These are phyloP conservation scores for Apodemus sylvaticus DNA, from an alignment of 2,113 vertebrate species.

Conservation along the genomic window DNA sequence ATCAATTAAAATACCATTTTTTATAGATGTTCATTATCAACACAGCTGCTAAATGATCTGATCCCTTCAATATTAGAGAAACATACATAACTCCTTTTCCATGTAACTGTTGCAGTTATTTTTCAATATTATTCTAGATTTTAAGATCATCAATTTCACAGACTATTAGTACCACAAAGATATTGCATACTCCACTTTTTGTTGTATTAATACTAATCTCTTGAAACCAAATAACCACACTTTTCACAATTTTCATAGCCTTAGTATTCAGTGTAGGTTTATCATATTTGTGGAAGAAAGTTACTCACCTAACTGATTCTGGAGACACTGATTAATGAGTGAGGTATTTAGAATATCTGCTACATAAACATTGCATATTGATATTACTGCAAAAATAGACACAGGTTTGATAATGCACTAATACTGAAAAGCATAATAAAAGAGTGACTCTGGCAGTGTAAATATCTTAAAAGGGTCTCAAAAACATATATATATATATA, in stretches of 20 bases:
- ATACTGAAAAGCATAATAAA: neutral
- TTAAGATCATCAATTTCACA: neutral
- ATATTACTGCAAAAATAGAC: neutral
- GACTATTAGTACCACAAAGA: neutral
- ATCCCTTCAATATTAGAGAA: neutral
- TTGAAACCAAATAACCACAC: neutral
- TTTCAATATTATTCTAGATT: neutral
- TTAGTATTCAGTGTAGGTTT: neutral
- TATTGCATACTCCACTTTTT: neutral
- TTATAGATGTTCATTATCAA: too few relatives aligned
- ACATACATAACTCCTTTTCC: neutral
- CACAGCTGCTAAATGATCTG: neutral
- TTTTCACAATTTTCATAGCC: neutral
- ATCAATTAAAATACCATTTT: neutral
- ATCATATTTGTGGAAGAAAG: neutral
- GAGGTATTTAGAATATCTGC: neutral
- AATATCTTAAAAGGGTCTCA: neutral
- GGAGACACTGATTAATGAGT: neutral
- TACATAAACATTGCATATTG: neutral
- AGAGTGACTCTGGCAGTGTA: fast-evolving
- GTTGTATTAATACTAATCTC: neutral
- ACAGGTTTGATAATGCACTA: neutral
- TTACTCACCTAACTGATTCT: neutral
- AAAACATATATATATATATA: neutral
- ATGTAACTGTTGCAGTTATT: neutral